Evolutionary conservation across 2,797 vertebrate genomes (phyloP), one percentile per base, ranked within the genome.

Genomic region (Petrocephalus schoutedeni): DNA sequence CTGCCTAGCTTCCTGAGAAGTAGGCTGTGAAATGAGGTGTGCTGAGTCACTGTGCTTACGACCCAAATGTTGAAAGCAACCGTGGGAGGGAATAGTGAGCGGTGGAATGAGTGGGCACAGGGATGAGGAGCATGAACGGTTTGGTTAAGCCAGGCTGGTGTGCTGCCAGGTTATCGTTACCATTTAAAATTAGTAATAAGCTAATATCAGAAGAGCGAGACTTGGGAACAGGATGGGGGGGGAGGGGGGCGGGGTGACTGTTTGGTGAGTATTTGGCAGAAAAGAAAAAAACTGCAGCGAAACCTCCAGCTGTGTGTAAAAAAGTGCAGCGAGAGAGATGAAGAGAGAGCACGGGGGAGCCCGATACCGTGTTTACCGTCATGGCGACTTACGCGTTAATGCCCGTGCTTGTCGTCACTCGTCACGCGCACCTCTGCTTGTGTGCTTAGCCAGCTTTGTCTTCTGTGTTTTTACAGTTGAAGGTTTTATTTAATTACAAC

Each of bases 401-500:
- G 74, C 8, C 23, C 19, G 56, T 28, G 19, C 77, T 87, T 84
- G 85, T 84, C 74, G 56, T 89, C 54, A 53, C 86, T 28, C 36
- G 58, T 84, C 86, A 57, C 49, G 86, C 36, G 5, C n/a, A 36
- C 86, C 58, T 67, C 86, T 87, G 58, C 86, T 56, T 32, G 45
- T 67, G 32, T 87, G 45, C 61, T 87, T 84, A 87, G 58, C 80
- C 51, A 51, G 77, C 54, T 87, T 45, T 67, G 51, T 51, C 10
- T 56, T 83, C 58, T 85, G 41, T 87, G 88, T 89, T 89, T 84
- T 77, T 71, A 87, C 86, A 89, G 88, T 87, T 89, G 74, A 67
- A 83, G 41, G 28, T 83, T 83, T 89, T 36, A 87, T 71, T 89
- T 84, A 64, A 83, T 87, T 71, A 61, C 32, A 83, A 64, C 59